Evolutionary conservation across 2,888 invertebrate genomes (phyloP), one percentile per base, ranked within the genome.

Genomic region (Tridacna crocea): DNA sequence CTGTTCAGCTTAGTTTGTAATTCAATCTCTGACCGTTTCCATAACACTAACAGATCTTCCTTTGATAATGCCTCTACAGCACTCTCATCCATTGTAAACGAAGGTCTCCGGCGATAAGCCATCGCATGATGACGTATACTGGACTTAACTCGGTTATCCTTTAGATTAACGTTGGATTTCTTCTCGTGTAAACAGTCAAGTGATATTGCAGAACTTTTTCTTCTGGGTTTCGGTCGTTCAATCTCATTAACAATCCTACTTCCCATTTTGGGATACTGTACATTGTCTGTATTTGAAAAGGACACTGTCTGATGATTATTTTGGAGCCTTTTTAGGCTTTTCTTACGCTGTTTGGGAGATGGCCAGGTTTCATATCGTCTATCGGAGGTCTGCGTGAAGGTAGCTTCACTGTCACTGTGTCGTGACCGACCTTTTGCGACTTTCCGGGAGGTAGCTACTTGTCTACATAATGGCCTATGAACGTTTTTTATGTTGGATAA

Each of bases 1-100:
- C 83, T 79, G 83, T 96, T 95, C 74, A 97, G 95, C 87, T 96
- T 96, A 89, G 96, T 96, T 82, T 97, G 95, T 60, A 97, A 95
- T 93, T 97, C 97, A 61, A 96, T 96, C 94, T 97, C 97, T 4
- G 97, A 97, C 91, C 96, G 96, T 88, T 97, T 96, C 96, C 97
- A 97, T 87, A 97, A 94, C 81, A 96, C 95, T 78, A 97, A 96
- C 72, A 97, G 95, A 93, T 97, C 97, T 75, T 97, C 97, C 93
- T 97, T 97, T 55, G 96, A 96, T 87, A 97, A 94, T 47, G 96
- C 91, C 78, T 94, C 93, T 17, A 95, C 88, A 4, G 91, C 92
- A 66, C 89, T 87, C 60, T 90, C 90, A 75, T 92, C 91, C 24
- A 91, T 87, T 17, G 87, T 85, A 12, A 89, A 81, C 2, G 87